Base-by-base conservation (phyloP, 2,113 vertebrate species). In the Anolis carolinensis region DNA sequence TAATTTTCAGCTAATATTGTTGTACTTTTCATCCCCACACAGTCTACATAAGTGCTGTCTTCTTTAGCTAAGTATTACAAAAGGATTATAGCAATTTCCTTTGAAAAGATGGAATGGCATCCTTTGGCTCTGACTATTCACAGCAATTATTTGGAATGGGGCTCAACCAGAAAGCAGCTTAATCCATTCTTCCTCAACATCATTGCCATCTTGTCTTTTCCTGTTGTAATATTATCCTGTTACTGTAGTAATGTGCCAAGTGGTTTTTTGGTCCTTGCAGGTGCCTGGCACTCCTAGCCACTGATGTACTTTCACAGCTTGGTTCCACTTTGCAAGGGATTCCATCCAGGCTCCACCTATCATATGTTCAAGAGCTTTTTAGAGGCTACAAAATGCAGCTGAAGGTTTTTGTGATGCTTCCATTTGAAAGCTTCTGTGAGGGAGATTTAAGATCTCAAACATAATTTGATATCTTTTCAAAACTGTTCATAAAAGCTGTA, bases 51-150 rank as follows among this genome's bases (percentile, higher is more conserved):
- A 44, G 39, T 79, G 48, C 82, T 84, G n/a, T 34, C 55, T 87
- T 93, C 83, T 75, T 89, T 87, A 84, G n/a, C n/a, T 63, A 88
- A 75, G 5, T 75, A 0, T 86, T 68, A 34, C 20, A 77, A 80
- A 73, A 34, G 39, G 68, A 9, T 32, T 86, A 59, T 71, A 71
- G n/a, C 44, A 36, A 70, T n/a, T 63, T 55, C 39, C 32, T 25
- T 48, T 44, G 16, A 67, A 68, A 67, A 0, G 59, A 11, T 65
- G 16, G 30, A 2, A 63, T 30, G 36, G 32, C 83, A 62, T 20
- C 0, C 79, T 93, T 87, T 44, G 72, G 74, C 59, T 82, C 34
- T 36, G 21, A 62, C 74, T 27, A 71, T 36, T 79, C 36, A 68
- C 2, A 13, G 21, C 70, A 86, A 83, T 84, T 89, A 30, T 81